These are phyloP conservation scores for Drosophila albomicans DNA, from an alignment of 1,140 invertebrate genomes.

Conservation along the genomic window DNA sequence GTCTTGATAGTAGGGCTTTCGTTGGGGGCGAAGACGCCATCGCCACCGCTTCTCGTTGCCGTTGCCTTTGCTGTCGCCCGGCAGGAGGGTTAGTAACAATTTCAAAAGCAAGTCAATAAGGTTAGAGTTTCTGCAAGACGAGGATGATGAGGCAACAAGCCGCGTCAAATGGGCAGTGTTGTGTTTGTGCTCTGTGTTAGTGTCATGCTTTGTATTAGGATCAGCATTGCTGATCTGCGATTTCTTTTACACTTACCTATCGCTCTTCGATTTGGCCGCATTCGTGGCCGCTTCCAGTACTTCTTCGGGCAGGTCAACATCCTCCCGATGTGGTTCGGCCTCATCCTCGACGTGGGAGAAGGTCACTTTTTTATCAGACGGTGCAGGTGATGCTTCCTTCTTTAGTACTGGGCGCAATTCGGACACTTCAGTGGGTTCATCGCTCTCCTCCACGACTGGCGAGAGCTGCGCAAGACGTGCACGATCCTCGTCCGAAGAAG, in stretches of 20 bases:
- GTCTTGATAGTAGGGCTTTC: conserved; percentile 62
- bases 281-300: conserved; percentile 65
- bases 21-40: conserved; percentile 36
- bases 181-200: conserved; percentile 56
- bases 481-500: conserved; percentile 78
- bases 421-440: conserved; percentile 42
- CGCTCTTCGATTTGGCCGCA: conserved; percentile 66
- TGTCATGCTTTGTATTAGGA: conserved; percentile 33
- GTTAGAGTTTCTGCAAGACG: conserved; percentile 78
- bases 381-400: conserved; percentile 79
- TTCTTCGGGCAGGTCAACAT: conserved; percentile 77
- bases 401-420: conserved; percentile 66
- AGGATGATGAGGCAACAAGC: conserved; percentile 49
- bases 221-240: neutral
- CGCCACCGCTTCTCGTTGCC: conserved; percentile 40
- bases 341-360: conserved; percentile 84
- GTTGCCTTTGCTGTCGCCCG: conserved; percentile 41
- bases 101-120: conserved; percentile 74
- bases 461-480: conserved; percentile 64
- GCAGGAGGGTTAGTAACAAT: conserved; percentile 81
- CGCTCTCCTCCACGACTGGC: conserved; percentile 74
- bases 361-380: conserved; percentile 83
- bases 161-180: conserved; percentile 22
- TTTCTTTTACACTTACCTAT: conserved; percentile 63
- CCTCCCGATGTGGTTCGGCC: conserved; percentile 80